A percentile compares a stretch with the other conserved stretches of the same genome.
phyloP scores from a whole-genome alignment of 2,888 invertebrate species.

The Drosophila hamatofila region DNA sequence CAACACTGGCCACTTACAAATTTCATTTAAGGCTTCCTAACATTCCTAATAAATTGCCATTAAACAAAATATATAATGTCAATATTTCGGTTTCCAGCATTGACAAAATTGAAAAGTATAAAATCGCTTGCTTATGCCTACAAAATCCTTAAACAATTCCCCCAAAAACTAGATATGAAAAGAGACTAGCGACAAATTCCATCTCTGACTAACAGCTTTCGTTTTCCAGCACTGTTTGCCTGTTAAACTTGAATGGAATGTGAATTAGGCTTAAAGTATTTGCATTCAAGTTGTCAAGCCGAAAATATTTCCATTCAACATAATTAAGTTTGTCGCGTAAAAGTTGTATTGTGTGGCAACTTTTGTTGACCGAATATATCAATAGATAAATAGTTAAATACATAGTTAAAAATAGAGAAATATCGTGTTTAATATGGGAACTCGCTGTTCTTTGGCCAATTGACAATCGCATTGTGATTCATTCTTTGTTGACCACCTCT shows the following conservation, averaged over 20 bases:
- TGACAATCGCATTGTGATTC: conserved; percentile 15
- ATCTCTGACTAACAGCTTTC: background rate
- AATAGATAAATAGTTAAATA: background rate
- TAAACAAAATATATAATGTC: background rate
- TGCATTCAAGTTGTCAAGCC: background rate
- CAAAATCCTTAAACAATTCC: background rate
- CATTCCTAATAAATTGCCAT: background rate
- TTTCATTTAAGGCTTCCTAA: background rate
- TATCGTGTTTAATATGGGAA: conserved; percentile 22
- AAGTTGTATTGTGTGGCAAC: background rate
- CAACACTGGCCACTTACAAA: background rate
- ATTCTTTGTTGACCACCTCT: background rate
- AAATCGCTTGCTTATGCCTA: background rate
- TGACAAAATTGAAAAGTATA: background rate
- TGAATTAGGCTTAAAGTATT: conserved; percentile 10
- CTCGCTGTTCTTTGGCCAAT: conserved; percentile 7
- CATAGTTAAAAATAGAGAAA: background rate
- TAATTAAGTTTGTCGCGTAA: background rate
- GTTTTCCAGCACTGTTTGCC: conserved; percentile 1
- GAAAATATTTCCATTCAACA: conserved; percentile 13
- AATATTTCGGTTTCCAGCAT: background rate
- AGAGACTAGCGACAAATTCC: conserved; percentile 1
- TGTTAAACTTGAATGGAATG: background rate
- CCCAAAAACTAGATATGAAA: background rate
- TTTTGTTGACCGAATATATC: background rate